Conservation (phyloP, 2,113 vertebrate genomes). For the Australoheros scitulus region DNA sequence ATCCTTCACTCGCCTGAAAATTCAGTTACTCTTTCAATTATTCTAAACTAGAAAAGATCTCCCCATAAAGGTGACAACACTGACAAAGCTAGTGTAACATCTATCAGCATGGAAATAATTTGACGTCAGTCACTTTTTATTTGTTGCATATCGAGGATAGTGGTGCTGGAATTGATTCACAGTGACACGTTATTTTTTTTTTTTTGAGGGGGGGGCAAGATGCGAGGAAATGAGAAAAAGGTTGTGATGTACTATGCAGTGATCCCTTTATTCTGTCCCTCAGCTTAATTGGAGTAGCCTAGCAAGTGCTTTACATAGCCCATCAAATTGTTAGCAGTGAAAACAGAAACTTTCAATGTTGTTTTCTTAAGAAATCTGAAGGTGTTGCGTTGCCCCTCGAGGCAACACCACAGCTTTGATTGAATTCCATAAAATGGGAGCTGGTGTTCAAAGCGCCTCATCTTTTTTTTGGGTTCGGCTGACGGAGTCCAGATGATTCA, state of each 20-base stretch:
- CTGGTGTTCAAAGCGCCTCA: neutral
- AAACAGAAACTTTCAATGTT: constrained; percentile 14
- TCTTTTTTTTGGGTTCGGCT: neutral
- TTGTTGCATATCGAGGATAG: constrained; percentile 66
- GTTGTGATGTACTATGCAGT: constrained; percentile 50
- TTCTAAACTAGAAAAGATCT: constrained; percentile 67
- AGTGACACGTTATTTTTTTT: constrained; percentile 31
- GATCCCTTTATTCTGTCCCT: constrained; percentile 54
- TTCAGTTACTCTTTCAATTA: constrained; percentile 80
- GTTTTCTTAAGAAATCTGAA: constrained; percentile 22
- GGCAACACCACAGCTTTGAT: neutral
- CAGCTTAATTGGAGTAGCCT: constrained; percentile 61
- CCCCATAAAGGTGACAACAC: constrained; percentile 70
- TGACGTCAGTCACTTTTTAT: constrained; percentile 77
- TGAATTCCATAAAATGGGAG: constrained; percentile 18
- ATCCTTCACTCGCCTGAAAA: constrained; percentile 59
- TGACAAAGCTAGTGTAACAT: constrained; percentile 76
- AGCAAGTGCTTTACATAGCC: neutral
- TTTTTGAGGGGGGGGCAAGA: neutral
- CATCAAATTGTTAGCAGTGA: constrained; percentile 33
- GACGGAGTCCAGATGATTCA: neutral
- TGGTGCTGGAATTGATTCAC: constrained; percentile 51
- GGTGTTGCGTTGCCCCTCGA: neutral
- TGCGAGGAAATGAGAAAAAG: constrained; percentile 65
- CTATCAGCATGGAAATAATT: constrained; percentile 80